A percentile compares a stretch with the other conserved stretches of the same genome.
These are phyloP conservation scores for Trissolcus basalis DNA, from an alignment of 1,140 invertebrate genomes.

Conservation along the genomic window DNA sequence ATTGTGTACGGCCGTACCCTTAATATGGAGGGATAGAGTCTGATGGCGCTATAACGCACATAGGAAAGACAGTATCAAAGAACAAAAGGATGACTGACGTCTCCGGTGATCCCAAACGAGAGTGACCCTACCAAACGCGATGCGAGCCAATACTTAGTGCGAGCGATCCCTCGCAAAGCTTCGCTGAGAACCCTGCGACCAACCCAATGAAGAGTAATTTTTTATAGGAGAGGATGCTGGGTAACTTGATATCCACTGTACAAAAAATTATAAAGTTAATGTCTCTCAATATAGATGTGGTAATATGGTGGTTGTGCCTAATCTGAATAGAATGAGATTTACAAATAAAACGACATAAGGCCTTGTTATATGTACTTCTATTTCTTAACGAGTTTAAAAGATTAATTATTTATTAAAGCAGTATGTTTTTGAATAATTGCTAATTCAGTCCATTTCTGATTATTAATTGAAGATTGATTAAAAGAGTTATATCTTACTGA, in stretches of 20 bases:
- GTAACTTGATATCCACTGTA: slow-evolving; percentile 67
- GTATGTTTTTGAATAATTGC: too few species aligned
- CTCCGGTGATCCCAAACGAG: slow-evolving; percentile 67
- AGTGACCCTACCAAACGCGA: slow-evolving; percentile 57
- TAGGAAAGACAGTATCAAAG: slow-evolving; percentile 66
- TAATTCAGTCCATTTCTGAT: too few species aligned
- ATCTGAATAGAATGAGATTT: too few species aligned
- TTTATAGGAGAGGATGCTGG: slow-evolving; percentile 71
- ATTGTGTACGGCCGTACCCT: slow-evolving; percentile 64
- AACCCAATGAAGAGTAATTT: slow-evolving; percentile 71
- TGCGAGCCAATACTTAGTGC: slow-evolving; percentile 14
- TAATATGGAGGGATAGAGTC: slow-evolving; percentile 57
- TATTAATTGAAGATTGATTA: too few species aligned
- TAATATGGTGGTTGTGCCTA: too few species aligned
- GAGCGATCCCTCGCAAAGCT: background rate
- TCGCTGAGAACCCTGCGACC: slow-evolving; percentile 63
- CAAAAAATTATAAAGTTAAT: slow-evolving; percentile 61
- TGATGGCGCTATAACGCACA: slow-evolving; percentile 42
- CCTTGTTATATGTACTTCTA: too few species aligned
- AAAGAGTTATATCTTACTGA: too few species aligned
- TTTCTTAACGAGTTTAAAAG: too few species aligned
- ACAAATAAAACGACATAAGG: too few species aligned
- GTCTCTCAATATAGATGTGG: slow-evolving; percentile 21
- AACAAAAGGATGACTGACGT: slow-evolving; percentile 71
- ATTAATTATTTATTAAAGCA: too few species aligned